A percentile compares a stretch with the other conserved stretches of the same genome.
phyloP scores from a whole-genome alignment of 2,113 vertebrate species.

The Corvus hawaiiensis region DNA sequence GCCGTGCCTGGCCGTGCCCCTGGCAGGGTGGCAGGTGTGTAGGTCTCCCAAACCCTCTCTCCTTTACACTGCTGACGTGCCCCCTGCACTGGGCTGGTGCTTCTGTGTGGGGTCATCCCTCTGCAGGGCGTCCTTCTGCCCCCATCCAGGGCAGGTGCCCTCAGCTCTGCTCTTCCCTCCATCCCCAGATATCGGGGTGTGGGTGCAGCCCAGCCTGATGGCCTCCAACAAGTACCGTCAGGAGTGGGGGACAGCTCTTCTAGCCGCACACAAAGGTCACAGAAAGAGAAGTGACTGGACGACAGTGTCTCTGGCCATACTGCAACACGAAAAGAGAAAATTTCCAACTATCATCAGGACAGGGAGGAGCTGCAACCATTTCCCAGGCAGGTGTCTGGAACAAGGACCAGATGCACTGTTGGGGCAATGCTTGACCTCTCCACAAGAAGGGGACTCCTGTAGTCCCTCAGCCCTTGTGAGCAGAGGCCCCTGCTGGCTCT shows the following conservation, averaged over 20 bases:
- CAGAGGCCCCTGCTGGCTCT: neutral
- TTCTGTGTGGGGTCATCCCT: neutral
- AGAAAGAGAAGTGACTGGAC: neutral
- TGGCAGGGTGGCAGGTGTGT: neutral
- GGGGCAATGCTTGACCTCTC: neutral
- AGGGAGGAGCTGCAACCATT: neutral
- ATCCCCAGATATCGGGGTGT: neutral
- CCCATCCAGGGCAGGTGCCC: neutral
- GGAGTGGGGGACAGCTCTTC: neutral
- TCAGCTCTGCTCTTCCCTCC: neutral
- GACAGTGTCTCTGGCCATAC: neutral
- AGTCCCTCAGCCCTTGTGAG: neutral
- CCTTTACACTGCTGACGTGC: accelerated
- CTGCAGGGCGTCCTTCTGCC: neutral
- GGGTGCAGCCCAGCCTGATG: neutral
- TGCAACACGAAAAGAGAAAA: neutral
- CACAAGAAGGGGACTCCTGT: neutral
- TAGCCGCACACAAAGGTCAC: neutral
- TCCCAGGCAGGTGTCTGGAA: neutral
- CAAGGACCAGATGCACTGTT: neutral
- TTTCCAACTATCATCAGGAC: neutral
- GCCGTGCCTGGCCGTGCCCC: neutral
- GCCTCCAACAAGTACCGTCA: neutral
- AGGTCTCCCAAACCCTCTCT: neutral
- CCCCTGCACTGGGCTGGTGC: neutral